Conservation (phyloP, 1,140 invertebrate species). For the Eurytemora carolleeae region DNA sequence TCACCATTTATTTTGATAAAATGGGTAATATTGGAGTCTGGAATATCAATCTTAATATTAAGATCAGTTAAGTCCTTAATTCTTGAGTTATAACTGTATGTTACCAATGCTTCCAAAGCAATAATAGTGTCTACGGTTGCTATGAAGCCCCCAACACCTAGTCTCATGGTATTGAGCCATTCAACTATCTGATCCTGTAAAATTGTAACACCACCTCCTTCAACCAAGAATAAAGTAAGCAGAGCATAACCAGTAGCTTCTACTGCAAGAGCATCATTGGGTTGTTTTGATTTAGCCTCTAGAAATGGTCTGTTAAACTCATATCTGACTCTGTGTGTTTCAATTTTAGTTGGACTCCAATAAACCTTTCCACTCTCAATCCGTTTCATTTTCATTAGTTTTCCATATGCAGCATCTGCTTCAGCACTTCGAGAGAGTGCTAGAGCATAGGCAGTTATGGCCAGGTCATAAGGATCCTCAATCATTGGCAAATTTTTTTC, state of each 20-base stretch:
- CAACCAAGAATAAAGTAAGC: conserved; percentile 29
- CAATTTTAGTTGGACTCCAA: conserved; percentile 27
- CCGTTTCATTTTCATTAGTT: conserved; percentile 21
- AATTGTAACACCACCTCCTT: conserved; percentile 28
- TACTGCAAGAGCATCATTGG: conserved; percentile 28
- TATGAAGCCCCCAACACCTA: conserved; percentile 32
- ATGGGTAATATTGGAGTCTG: conserved; percentile 13
- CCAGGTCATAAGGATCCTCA: conserved; percentile 29
- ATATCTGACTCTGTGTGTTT: conserved; percentile 24
- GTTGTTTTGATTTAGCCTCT: conserved; percentile 25
- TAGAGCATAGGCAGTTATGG: conserved; percentile 32
- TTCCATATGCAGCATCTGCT: conserved; percentile 22
- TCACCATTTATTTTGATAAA: conserved; percentile 5
- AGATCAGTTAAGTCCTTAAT: conserved; percentile 37
- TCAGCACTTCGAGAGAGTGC: conserved; percentile 26
- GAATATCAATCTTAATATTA: conserved; percentile 23
- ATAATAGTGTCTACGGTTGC: conserved; percentile 28
- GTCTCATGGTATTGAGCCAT: conserved; percentile 36
- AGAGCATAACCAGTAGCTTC: conserved; percentile 39
- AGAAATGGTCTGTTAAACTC: conserved; percentile 31
- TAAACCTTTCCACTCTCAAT: conserved; percentile 29
- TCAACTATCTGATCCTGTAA: conserved; percentile 29
- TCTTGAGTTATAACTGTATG: conserved; percentile 35
- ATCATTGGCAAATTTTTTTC: conserved; percentile 25
- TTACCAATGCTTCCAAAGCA: conserved; percentile 18